Conservation (phyloP, 2,113 vertebrate species). For the Hemiprocne comata region DNA sequence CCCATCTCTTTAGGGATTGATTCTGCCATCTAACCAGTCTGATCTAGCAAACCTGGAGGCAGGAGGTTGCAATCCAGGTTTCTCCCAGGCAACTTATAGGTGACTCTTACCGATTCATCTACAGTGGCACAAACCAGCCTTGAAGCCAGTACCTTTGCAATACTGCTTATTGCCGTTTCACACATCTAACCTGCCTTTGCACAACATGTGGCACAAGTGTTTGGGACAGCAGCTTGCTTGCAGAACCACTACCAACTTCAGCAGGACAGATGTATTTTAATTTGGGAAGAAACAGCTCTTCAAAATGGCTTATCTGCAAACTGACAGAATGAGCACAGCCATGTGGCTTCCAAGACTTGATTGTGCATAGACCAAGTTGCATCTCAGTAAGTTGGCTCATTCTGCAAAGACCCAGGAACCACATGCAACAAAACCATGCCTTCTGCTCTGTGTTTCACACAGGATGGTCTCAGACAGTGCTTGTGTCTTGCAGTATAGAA, state of each 20-base stretch:
- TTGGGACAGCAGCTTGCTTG: background rate
- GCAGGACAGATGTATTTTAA: background rate
- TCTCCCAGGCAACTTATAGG: background rate
- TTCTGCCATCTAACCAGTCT: background rate
- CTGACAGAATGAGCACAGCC: background rate
- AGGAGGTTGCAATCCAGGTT: background rate
- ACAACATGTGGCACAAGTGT: fast-evolving
- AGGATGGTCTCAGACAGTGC: background rate
- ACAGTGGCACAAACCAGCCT: background rate
- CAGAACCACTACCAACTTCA: background rate
- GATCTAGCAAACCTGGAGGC: background rate
- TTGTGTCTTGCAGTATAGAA: background rate
- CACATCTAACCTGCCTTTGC: background rate
- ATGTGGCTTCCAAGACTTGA: background rate
- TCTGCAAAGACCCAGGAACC: background rate
- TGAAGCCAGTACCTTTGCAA: background rate
- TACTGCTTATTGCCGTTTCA: background rate
- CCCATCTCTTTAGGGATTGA: fast-evolving
- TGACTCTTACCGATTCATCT: background rate
- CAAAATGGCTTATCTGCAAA: background rate
- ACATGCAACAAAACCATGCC: background rate
- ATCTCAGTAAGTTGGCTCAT: background rate
- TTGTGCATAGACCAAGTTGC: background rate
- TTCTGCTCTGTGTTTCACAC: background rate
- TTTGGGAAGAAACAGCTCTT: background rate